phyloP scores from a whole-genome alignment of 2,113 vertebrate genomes.

The Cavia porcellus region DNA sequence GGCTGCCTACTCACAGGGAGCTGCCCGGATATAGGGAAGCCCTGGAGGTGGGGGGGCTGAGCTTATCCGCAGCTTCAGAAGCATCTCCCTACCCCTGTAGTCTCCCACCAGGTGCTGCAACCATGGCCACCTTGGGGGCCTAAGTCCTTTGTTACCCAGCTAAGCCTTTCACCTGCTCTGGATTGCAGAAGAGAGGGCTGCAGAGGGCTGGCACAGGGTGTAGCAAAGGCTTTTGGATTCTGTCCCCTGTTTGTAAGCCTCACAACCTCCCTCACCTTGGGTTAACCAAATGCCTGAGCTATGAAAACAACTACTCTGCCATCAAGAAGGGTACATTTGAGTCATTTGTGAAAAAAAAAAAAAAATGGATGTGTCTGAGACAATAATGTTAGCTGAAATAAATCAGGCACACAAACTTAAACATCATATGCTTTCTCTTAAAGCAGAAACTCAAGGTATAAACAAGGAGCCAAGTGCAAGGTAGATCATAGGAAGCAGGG shows the following conservation, averaged over 20 bases:
- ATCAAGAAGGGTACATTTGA: neutral
- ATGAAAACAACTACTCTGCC: neutral
- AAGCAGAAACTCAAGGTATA: neutral
- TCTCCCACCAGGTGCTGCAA: neutral
- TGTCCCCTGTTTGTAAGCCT: neutral
- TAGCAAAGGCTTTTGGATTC: neutral
- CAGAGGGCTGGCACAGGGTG: neutral
- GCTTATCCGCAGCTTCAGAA: neutral
- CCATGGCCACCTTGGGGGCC: neutral
- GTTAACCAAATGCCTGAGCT: no score
- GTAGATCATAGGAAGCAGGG: neutral
- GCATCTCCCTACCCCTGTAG: neutral
- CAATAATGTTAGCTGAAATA: neutral
- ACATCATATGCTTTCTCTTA: neutral
- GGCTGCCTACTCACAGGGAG: slow-evolving; percentile 14
- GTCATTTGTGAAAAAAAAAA: neutral
- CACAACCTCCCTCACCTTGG: accelerated
- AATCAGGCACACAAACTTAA: neutral
- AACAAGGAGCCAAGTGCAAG: neutral
- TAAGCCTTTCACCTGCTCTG: neutral
- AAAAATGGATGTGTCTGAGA: neutral
- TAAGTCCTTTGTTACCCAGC: no score
- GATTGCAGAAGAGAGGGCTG: neutral
- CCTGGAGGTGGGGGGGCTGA: neutral
- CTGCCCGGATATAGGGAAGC: neutral